phyloP scores from a whole-genome alignment of 2,888 invertebrate genomes.

The Heliconius erato region DNA sequence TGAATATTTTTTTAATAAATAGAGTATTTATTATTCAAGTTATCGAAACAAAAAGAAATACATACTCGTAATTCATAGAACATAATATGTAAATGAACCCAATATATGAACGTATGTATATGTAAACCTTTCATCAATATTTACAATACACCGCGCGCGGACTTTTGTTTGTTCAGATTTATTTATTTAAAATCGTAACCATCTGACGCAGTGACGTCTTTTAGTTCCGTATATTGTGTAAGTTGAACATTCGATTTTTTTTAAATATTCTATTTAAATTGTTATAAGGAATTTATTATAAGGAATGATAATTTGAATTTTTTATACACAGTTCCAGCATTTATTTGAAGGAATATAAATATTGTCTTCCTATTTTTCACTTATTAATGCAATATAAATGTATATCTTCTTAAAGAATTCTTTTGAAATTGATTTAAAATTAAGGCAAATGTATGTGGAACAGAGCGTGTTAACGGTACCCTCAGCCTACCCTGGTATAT shows the following conservation, averaged over 20 bases:
- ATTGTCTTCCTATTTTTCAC: too few relatives aligned
- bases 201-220: neutral
- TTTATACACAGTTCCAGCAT: too few relatives aligned
- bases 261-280: too few relatives aligned
- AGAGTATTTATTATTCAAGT: neutral
- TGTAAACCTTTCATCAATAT: conserved; percentile 12
- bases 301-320: too few relatives aligned
- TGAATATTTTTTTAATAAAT: neutral
- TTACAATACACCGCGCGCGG: neutral
- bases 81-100: neutral
- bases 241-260: neutral
- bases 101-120: neutral
- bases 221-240: neutral
- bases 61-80: neutral
- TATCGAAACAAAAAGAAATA: neutral
- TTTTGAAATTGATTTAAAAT: too few relatives aligned
- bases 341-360: too few relatives aligned
- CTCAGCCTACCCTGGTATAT: too few relatives aligned
- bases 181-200: conserved; percentile 5
- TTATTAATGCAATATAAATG: too few relatives aligned
- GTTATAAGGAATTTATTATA: too few relatives aligned
- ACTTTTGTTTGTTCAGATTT: conserved; percentile 4
- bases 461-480: too few relatives aligned
- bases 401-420: too few relatives aligned
- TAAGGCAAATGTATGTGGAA: too few relatives aligned